These are phyloP conservation scores for Clarias batrachus DNA, from an alignment of 2,113 vertebrate genomes.

Conservation along the genomic window DNA sequence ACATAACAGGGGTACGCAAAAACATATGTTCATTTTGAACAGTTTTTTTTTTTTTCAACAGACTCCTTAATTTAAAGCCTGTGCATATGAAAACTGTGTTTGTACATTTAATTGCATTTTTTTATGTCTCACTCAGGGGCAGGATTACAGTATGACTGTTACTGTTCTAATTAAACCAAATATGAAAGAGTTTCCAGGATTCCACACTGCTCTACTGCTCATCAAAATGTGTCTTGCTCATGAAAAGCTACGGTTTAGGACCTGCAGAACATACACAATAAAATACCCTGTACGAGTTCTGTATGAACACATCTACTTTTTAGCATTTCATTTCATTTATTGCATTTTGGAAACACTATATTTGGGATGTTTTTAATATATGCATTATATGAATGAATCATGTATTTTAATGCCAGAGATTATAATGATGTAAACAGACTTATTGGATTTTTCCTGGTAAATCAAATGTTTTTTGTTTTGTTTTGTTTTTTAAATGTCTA, in stretches of 20 bases:
- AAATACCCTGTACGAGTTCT: not conserved
- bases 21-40: slow-evolving; percentile 22
- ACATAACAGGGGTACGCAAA: not conserved
- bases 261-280: not conserved
- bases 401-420: not conserved
- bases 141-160: not conserved
- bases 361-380: not conserved
- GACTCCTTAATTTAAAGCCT: slow-evolving; percentile 17
- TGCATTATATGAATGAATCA: not conserved
- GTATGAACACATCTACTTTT: not conserved
- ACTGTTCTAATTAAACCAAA: not conserved
- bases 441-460: not conserved
- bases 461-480: not conserved
- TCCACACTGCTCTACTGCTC: not conserved
- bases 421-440: not conserved
- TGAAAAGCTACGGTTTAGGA: not conserved
- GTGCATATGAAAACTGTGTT: slow-evolving; percentile 20
- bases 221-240: not conserved
- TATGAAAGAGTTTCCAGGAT: not conserved
- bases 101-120: slow-evolving; percentile 27
- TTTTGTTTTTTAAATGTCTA: slow-evolving; percentile 8
- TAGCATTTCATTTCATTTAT: not conserved
- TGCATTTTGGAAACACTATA: not conserved
- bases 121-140: slow-evolving; percentile 3
- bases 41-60: slow-evolving; percentile 7